Base-by-base conservation (phyloP, 2,113 vertebrate genomes). In the Semnornis frantzii region DNA sequence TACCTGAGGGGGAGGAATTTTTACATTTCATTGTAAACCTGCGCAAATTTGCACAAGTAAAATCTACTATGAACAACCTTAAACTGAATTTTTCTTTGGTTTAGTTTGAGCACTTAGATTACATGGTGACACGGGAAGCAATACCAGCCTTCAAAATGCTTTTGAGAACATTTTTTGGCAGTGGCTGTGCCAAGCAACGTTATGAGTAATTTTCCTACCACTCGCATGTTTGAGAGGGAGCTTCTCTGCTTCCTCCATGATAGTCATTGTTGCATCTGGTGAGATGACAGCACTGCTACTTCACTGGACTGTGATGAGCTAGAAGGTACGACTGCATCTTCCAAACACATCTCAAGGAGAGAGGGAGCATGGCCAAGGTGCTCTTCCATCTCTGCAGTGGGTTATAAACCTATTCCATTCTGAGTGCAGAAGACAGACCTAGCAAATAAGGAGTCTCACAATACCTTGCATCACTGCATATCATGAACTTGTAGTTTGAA, bases 341-440 rank as follows among this genome's bases (percentile, higher is more conserved):
- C 31, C 17, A n/a, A 54, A 69, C 12, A 39, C 2, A 8, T 12
- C 34, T 88, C 14, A 7, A n/a, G 31, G 19, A 34, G 23, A 50
- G 8, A 30, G 13, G 8, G 50, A 64, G 74, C 10, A 16, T 44
- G 66, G 9, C 68, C 9, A 34, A 83, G 42, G 27, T 10, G 5
- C 3, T 68, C 18, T 27, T 65, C 39, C 4, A 16, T 25, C 27
- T 72, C 63, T 0, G 0, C 20, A 39, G 20, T 6, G 12, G 27
- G 16, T 42, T 44, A 27, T 20, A n/a, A 66, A 34, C 8, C 6
- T 59, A 5, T 39, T 58, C 16, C 8, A 1, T 48, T 87, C 23
- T 21, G 5, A 44, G n/a, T 0, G 1, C 12, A 31, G 21, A 30
- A 44, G 39, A 57, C 1, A 58, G 8, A 9, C 13, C 31, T 59